These are phyloP conservation scores for Pentalonia nigronervosa DNA, from an alignment of 1,140 invertebrate genomes.

Conservation along the genomic window DNA sequence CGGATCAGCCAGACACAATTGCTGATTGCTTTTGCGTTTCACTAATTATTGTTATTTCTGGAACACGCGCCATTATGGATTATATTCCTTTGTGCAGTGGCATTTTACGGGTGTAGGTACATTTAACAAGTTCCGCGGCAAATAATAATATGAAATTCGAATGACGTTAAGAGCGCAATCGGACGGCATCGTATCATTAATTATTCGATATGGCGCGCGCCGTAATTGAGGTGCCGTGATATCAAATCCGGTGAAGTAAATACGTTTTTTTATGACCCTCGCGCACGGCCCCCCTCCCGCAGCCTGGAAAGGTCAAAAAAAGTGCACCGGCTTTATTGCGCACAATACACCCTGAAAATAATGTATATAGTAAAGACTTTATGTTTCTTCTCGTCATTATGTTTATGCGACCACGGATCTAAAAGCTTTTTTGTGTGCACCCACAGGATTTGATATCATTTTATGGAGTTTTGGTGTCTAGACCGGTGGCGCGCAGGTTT, in stretches of 20 bases:
- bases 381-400: conserved; percentile 39
- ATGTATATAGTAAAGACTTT: neutral
- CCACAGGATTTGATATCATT: conserved; percentile 55
- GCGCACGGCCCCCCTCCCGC: neutral
- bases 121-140: neutral
- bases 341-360: conserved; percentile 27
- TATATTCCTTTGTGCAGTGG: neutral
- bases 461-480: conserved; percentile 51
- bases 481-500: neutral
- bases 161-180: neutral
- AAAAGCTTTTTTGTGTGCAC: conserved; percentile 58
- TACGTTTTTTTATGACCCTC: conserved; percentile 26
- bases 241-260: neutral
- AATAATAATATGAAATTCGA: neutral
- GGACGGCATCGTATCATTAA: conserved; percentile 27
- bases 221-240: conserved; percentile 16
- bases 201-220: conserved; percentile 5
- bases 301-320: conserved; percentile 48
- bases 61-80: neutral
- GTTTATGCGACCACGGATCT: conserved; percentile 41
- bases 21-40: conserved; percentile 50
- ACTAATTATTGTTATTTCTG: conserved; percentile 49
- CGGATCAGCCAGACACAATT: conserved; percentile 11
- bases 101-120: neutral
- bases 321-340: conserved; percentile 35